Conservation (phyloP, 2,113 vertebrate genomes). For the Chloropsis cyanopogon region DNA sequence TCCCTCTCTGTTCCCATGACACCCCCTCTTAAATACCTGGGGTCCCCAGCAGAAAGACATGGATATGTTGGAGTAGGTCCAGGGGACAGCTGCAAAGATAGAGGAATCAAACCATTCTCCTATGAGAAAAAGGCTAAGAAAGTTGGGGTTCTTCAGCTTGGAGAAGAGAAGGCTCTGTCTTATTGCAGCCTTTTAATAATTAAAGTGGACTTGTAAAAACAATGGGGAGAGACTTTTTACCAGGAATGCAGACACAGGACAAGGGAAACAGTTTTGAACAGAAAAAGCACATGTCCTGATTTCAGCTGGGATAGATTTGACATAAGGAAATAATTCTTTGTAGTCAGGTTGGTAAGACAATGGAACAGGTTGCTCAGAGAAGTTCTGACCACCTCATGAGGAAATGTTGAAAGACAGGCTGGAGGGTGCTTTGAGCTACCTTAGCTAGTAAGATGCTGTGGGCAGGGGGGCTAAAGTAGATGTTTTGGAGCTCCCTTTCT, state of each 20-base stretch:
- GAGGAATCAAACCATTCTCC: not conserved
- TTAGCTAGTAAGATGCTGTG: not conserved
- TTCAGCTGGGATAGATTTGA: not conserved
- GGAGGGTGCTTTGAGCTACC: not conserved
- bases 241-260: not conserved
- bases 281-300: not conserved
- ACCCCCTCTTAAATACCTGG: not conserved
- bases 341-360: not conserved
- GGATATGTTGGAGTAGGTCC: not conserved
- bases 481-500: not conserved
- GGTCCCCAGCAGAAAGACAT: not conserved
- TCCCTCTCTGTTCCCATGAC: not conserved
- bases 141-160: not conserved
- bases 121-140: not conserved
- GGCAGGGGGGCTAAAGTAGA: rapidly evolving
- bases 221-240: not conserved
- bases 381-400: not conserved
- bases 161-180: not conserved
- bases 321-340: not conserved
- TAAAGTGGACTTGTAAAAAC: not conserved
- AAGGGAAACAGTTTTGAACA: not conserved
- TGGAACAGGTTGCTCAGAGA: not conserved
- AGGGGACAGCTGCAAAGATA: not conserved
- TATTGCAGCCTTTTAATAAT: not conserved
- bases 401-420: not conserved